phyloP scores from a whole-genome alignment of 2,888 invertebrate species.

The Anarsia innoxiella region DNA sequence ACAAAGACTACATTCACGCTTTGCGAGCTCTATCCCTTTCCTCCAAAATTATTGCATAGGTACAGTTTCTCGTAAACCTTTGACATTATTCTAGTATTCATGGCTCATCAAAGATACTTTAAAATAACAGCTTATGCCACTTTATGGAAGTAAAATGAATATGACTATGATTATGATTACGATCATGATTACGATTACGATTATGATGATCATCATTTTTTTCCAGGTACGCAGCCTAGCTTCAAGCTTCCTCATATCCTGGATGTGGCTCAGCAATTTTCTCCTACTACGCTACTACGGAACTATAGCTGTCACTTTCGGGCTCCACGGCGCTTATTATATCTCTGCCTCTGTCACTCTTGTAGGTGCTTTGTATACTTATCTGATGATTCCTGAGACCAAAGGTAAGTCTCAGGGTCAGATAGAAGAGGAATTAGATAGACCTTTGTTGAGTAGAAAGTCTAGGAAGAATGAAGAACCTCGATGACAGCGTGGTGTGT shows the following conservation, averaged over 20 bases:
- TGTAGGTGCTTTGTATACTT: slow-evolving; percentile 49
- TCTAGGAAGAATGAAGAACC: slow-evolving; percentile 32
- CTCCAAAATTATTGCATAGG: no score
- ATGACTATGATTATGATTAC: no score
- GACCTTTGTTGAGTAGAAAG: slow-evolving; percentile 38
- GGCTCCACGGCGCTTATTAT: slow-evolving; percentile 60
- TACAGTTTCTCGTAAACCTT: no score
- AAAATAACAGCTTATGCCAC: no score
- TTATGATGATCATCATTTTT: no score
- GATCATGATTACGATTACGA: no score
- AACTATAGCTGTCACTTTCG: slow-evolving; percentile 44
- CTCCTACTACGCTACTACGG: slow-evolving; percentile 62
- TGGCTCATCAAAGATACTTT: no score
- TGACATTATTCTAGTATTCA: no score
- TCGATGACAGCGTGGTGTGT: slow-evolving; percentile 45
- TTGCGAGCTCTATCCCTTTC: no score
- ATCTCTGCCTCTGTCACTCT: slow-evolving; percentile 54
- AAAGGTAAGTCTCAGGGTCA: slow-evolving; percentile 54
- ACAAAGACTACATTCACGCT: no score
- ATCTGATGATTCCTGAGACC: slow-evolving; percentile 51
- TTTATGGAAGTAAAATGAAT: no score
- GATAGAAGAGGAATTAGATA: slow-evolving; percentile 47
- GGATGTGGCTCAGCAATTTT: slow-evolving; percentile 66
- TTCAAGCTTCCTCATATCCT: slow-evolving; percentile 60
- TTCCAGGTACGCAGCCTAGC: slow-evolving; percentile 58